These are phyloP conservation scores for Clamator glandarius DNA, from an alignment of 2,797 vertebrate species.

Conservation along the genomic window DNA sequence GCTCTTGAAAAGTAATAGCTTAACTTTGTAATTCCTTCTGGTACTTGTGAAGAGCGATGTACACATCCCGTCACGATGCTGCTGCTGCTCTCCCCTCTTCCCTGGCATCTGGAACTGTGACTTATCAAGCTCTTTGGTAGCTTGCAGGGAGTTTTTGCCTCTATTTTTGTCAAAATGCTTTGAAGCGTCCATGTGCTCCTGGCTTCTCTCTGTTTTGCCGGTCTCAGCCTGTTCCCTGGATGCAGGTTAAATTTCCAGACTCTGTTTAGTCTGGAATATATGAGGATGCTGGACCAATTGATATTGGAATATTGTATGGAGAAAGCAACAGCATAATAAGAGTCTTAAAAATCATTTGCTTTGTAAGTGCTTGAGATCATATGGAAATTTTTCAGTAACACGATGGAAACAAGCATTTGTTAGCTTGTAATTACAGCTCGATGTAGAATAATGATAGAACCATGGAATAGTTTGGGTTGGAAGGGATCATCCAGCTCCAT, in stretches of 20 bases:
- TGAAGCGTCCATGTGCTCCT: fast-evolving
- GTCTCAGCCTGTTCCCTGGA: background rate
- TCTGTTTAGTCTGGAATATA: fast-evolving
- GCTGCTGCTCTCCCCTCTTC: fast-evolving
- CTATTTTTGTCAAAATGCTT: background rate
- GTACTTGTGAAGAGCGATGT: background rate
- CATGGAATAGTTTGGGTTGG: no score
- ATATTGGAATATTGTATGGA: no score
- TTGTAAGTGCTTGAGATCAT: background rate
- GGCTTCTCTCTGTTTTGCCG: background rate
- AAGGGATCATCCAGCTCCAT: no score
- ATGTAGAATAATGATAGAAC: background rate
- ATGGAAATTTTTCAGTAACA: background rate
- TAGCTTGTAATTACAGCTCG: background rate
- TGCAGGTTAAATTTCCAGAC: background rate
- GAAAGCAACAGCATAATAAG: background rate
- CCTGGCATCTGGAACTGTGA: fast-evolving
- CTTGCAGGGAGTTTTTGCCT: background rate
- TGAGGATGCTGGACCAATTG: background rate
- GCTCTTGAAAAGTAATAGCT: background rate
- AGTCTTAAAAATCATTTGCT: background rate
- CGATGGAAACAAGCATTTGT: background rate
- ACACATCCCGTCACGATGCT: fast-evolving
- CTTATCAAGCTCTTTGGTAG: fast-evolving
- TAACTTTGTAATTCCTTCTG: background rate